Percentiles rank a stretch among this genome's conserved stretches.
These are phyloP conservation scores for Automeris io DNA, from an alignment of 2,888 invertebrate species.

Conservation along the genomic window DNA sequence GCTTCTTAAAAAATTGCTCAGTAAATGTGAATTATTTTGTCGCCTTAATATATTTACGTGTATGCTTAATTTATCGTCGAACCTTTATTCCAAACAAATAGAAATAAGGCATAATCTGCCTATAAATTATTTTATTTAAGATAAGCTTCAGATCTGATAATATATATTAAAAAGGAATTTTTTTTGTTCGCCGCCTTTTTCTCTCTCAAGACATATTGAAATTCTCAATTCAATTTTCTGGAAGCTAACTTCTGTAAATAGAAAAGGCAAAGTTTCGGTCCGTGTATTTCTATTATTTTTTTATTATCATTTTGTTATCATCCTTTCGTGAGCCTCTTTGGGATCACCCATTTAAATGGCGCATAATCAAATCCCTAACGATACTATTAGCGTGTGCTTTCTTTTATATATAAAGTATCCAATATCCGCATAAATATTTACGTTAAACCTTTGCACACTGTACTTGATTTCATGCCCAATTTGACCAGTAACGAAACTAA, in stretches of 20 bases:
- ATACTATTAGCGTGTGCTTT: neutral
- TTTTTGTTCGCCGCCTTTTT: conserved; percentile 1
- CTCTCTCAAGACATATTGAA: conserved; percentile 1
- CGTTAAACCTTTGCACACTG: too few relatives aligned
- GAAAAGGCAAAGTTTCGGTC: conserved; percentile 4
- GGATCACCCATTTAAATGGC: neutral
- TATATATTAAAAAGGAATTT: neutral
- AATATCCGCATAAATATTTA: too few relatives aligned
- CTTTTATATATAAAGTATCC: too few relatives aligned
- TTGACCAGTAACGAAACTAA: too few relatives aligned
- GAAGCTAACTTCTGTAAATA: conserved; percentile 5
- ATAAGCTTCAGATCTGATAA: neutral
- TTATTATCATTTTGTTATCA: conserved; percentile 8
- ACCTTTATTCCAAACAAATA: too few relatives aligned
- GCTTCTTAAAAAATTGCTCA: too few relatives aligned
- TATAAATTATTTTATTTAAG: neutral
- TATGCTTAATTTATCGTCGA: too few relatives aligned
- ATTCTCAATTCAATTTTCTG: conserved; percentile 10
- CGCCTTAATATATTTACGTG: too few relatives aligned
- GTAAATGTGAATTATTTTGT: too few relatives aligned
- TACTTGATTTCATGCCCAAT: too few relatives aligned
- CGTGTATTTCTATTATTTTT: conserved; percentile 10
- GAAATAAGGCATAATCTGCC: neutral
- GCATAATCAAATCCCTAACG: neutral
- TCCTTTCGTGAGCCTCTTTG: conserved; percentile 1